These are phyloP conservation scores for Ophioderma brevispina DNA, from an alignment of 35 echinoderm and acorn worm species.

Conservation along the genomic window DNA sequence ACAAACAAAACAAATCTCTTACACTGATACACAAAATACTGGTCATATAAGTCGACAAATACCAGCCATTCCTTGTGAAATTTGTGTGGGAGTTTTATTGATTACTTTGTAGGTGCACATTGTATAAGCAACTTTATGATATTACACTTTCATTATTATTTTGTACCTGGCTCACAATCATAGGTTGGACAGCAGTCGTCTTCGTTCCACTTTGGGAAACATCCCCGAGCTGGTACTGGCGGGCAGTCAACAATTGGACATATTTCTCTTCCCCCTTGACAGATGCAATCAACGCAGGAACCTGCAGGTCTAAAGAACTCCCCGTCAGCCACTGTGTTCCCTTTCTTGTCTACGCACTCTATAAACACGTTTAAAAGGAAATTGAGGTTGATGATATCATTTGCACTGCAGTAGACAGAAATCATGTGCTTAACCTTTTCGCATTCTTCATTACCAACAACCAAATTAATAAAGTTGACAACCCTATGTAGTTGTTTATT, in stretches of 20 bases:
- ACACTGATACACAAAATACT: too few relatives aligned
- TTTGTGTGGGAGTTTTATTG: neutral
- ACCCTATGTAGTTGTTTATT: too few relatives aligned
- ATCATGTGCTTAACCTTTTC: too few relatives aligned
- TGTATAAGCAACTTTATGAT: neutral
- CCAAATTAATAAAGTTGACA: too few relatives aligned
- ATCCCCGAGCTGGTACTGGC: neutral
- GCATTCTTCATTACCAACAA: too few relatives aligned
- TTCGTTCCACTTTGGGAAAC: neutral
- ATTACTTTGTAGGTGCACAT: neutral
- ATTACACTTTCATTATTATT: neutral
- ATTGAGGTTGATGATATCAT: too few relatives aligned
- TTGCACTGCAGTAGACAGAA: too few relatives aligned
- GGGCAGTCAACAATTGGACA: neutral
- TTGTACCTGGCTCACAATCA: neutral
- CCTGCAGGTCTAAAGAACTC: neutral
- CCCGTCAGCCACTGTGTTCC: neutral
- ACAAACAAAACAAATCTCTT: neutral
- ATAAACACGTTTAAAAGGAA: too few relatives aligned
- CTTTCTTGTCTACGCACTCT: neutral
- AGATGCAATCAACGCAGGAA: neutral
- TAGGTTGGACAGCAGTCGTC: neutral
- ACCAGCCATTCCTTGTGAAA: neutral
- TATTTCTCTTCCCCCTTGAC: neutral
- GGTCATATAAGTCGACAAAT: too few relatives aligned